A percentile compares a stretch with the other conserved stretches of the same genome.
These are phyloP conservation scores for Henricia sp. DNA, from an alignment of 53 echinoderm and acorn worm species.

Conservation along the genomic window DNA sequence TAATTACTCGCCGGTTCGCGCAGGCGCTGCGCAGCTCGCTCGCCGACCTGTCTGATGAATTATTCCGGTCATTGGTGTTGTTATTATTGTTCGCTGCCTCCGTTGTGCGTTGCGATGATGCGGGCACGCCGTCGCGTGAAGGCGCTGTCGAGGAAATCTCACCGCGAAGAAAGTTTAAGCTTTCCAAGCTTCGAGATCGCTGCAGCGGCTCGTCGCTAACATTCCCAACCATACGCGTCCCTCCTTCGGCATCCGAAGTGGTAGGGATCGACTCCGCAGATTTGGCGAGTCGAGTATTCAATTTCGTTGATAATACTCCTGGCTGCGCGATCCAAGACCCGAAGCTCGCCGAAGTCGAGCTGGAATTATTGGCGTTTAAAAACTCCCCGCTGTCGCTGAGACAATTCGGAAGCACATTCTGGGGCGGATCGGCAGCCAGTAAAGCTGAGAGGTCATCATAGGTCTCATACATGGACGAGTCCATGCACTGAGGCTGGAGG, in stretches of 20 bases:
- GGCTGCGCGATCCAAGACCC: not conserved
- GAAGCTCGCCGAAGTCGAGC: slow-evolving; percentile 32
- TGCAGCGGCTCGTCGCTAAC: slow-evolving; percentile 28
- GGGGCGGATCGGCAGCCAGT: slow-evolving; percentile 12
- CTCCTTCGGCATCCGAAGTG: slow-evolving; percentile 6
- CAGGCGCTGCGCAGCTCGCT: slow-evolving; percentile 31
- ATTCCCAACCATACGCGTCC: not conserved
- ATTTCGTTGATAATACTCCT: not conserved
- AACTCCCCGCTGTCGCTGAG: slow-evolving; percentile 13
- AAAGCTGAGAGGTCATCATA: slow-evolving; percentile 82
- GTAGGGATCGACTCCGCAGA: slow-evolving; percentile 47
- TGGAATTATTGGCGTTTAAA: slow-evolving; percentile 47
- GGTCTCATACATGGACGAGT: slow-evolving; percentile 82
- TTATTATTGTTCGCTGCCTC: slow-evolving; percentile 46
- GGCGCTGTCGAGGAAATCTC: slow-evolving; percentile 19
- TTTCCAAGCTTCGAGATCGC: slow-evolving; percentile 51
- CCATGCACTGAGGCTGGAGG: slow-evolving; percentile 71
- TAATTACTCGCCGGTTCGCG: slow-evolving; percentile 40
- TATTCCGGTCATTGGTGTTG: slow-evolving; percentile 35
- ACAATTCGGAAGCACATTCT: not conserved
- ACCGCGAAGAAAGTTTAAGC: slow-evolving; percentile 20
- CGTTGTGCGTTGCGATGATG: not conserved
- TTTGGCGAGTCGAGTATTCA: slow-evolving; percentile 30
- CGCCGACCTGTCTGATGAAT: slow-evolving; percentile 41
- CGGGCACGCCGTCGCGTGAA: slow-evolving; percentile 19